phyloP scores from a whole-genome alignment of 1,140 invertebrate species.

The Catajapyx aquilonaris region DNA sequence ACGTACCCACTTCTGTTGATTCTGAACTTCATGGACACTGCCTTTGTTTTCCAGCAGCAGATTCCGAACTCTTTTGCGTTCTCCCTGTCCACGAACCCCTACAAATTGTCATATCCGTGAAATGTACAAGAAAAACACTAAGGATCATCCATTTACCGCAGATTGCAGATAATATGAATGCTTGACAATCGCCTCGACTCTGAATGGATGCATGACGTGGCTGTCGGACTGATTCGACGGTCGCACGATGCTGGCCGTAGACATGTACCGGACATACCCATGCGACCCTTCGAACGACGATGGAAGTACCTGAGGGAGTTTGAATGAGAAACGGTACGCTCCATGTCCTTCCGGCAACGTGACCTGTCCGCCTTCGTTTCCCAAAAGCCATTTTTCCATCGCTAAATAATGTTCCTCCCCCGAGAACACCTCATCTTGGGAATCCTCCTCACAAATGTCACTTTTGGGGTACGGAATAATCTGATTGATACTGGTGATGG shows the following conservation, averaged over 20 bases:
- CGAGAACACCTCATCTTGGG: too few relatives aligned
- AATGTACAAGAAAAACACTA: background rate
- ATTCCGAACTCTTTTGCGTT: constrained; percentile 18
- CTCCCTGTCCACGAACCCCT: too few relatives aligned
- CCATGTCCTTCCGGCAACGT: background rate
- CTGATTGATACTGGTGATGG: too few relatives aligned
- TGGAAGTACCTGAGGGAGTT: constrained; percentile 17
- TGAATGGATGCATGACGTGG: constrained; percentile 26
- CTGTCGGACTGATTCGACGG: constrained; percentile 31
- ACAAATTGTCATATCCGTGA: too few relatives aligned
- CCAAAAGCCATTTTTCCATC: too few relatives aligned
- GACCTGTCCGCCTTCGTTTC: too few relatives aligned
- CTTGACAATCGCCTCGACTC: constrained; percentile 49
- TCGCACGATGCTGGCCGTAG: constrained; percentile 30
- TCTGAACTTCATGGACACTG: constrained; percentile 23
- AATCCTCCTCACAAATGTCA: too few relatives aligned
- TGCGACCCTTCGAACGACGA: constrained; percentile 2
- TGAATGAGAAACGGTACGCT: constrained; percentile 24
- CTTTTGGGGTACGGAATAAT: too few relatives aligned
- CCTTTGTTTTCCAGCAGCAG: constrained; percentile 28
- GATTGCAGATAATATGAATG: constrained; percentile 46
- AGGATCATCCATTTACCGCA: constrained; percentile 18
- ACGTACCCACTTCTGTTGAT: constrained; percentile 9
- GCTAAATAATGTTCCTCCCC: too few relatives aligned
- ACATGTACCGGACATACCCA: constrained; percentile 8